Conservation (phyloP, 2,888 invertebrate species). For the Sceliomorpha sp. region DNA sequence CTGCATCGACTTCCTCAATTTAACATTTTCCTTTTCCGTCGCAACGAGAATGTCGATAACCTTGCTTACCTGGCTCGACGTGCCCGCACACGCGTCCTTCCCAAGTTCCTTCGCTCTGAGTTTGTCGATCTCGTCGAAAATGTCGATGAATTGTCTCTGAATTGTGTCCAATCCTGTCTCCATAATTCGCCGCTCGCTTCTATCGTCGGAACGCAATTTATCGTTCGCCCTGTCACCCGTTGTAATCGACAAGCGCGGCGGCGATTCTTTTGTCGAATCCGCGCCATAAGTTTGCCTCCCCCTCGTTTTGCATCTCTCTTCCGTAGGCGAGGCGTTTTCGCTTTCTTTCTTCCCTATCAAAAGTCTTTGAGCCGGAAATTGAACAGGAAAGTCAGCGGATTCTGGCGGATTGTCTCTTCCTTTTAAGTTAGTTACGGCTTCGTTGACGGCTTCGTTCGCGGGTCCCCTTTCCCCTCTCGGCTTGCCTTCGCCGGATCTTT, state of each 20-base stretch:
- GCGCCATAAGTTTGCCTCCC: conserved; percentile 26
- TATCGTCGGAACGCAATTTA: background rate
- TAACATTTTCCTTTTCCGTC: conserved; percentile 59
- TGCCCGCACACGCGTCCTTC: conserved; percentile 26
- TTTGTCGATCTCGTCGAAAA: conserved; percentile 72
- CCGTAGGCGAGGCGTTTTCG: no score
- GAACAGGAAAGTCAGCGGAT: conserved; percentile 24
- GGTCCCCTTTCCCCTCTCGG: conserved; percentile 3
- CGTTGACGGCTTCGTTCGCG: conserved; percentile 17
- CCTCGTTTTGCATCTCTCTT: conserved; percentile 39
- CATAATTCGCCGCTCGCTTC: conserved; percentile 9
- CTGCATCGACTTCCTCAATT: no score
- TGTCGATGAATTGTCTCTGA: conserved; percentile 69
- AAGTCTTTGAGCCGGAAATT: conserved; percentile 1
- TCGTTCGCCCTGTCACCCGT: background rate
- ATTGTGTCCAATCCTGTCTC: conserved; percentile 54
- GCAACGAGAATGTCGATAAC: conserved; percentile 68
- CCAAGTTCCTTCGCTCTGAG: conserved; percentile 60
- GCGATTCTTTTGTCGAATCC: conserved; percentile 25
- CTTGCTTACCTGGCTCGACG: conserved; percentile 67
- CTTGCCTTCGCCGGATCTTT: conserved; percentile 46
- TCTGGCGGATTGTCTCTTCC: conserved; percentile 13
- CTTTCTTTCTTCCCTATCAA: conserved; percentile 19
- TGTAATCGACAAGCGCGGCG: conserved; percentile 9
- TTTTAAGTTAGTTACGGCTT: background rate